These are phyloP conservation scores for Omphaloscelis lunosa DNA, from an alignment of 2,888 invertebrate genomes.

Conservation along the genomic window DNA sequence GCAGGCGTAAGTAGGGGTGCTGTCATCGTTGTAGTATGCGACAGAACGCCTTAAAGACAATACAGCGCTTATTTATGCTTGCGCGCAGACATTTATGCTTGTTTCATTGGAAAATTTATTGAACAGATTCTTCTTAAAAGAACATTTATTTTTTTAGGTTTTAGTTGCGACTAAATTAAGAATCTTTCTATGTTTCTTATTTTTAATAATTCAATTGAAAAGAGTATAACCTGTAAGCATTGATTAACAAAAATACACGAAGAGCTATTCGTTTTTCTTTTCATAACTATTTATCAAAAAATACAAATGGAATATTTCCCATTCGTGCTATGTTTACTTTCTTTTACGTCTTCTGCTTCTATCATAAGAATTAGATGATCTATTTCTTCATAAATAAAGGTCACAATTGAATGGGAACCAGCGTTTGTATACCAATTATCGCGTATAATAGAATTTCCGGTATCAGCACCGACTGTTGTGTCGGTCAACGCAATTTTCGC, in stretches of 20 bases:
- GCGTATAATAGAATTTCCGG: neutral
- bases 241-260: no score
- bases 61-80: no score
- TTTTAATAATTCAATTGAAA: neutral
- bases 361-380: neutral
- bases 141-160: no score
- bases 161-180: neutral
- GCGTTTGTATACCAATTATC: neutral
- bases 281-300: neutral
- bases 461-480: conserved; percentile 1
- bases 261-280: neutral
- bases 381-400: neutral
- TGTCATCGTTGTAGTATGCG: no score
- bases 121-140: neutral
- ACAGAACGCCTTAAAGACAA: no score
- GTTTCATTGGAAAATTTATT: neutral
- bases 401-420: neutral
- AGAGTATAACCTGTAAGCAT: neutral
- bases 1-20: no score
- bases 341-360: neutral
- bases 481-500: conserved; percentile 5
- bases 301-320: neutral
- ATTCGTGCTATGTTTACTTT: neutral
- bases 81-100: no score
- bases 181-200: neutral